phyloP scores from a whole-genome alignment of 2,888 invertebrate species.

The Clepsis dumicolana region DNA sequence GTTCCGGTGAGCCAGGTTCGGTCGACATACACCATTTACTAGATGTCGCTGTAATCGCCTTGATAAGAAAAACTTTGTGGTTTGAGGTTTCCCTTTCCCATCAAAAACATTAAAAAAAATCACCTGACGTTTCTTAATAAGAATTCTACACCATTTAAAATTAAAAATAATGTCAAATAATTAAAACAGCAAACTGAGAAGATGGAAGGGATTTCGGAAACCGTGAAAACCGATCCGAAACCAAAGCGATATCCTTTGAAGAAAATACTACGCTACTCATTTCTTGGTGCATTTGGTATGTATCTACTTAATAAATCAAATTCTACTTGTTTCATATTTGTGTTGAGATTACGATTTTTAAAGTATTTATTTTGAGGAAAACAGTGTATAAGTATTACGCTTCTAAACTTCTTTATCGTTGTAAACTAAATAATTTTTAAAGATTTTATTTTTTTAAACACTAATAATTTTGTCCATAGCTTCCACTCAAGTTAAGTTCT shows the following conservation, averaged over 20 bases:
- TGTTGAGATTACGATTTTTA: not conserved
- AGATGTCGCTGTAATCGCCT: conserved; percentile 7
- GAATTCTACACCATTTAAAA: not conserved
- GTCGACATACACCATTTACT: not conserved
- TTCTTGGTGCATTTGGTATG: conserved; percentile 31
- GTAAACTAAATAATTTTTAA: no score
- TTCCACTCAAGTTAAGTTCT: no score
- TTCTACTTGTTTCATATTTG: not conserved
- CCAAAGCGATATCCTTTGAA: conserved; percentile 21
- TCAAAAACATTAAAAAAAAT: conserved; percentile 6
- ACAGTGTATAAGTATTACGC: not conserved
- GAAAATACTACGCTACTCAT: conserved; percentile 27
- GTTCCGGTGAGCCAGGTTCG: not conserved
- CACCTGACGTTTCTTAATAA: conserved; percentile 33
- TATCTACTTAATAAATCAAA: conserved; percentile 8
- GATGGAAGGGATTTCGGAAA: conserved; percentile 53
- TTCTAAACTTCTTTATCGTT: no score
- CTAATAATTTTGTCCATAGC: no score
- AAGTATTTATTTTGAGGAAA: not conserved
- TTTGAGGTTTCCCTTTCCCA: not conserved
- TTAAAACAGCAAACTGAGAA: conserved; percentile 15
- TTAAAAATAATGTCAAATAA: conserved; percentile 1
- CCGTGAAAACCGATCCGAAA: conserved; percentile 26
- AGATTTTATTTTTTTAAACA: no score
- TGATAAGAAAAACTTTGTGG: not conserved